Evolutionary conservation across 1,140 invertebrate genomes (phyloP).

Genomic region (Formica selysi): DNA sequence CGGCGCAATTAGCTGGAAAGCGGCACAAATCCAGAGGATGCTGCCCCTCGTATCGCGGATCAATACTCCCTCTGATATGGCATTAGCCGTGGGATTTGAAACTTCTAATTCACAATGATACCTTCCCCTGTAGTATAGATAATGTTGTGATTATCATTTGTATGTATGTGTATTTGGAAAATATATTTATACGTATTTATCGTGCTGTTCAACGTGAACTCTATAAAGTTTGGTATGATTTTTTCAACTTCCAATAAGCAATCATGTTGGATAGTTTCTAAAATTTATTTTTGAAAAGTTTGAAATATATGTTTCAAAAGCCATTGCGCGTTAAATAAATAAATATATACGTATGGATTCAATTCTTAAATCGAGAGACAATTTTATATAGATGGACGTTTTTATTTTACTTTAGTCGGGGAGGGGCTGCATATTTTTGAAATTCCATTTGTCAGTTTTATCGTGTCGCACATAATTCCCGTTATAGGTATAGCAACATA

Average conservation of each 20-base stretch:
- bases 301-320: too few relatives aligned
- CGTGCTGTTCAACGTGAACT: background rate
- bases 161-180: background rate
- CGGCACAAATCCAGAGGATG: slow-evolving; percentile 38
- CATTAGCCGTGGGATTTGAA: slow-evolving; percentile 10
- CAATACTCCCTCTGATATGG: slow-evolving; percentile 27
- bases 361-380: too few relatives aligned
- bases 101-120: slow-evolving; percentile 8
- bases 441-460: background rate
- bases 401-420: background rate
- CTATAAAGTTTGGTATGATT: background rate
- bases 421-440: background rate
- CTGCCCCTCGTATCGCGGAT: slow-evolving; percentile 28
- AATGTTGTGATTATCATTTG: slow-evolving; percentile 21
- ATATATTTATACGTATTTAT: background rate
- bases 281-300: too few relatives aligned
- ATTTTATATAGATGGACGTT: too few relatives aligned
- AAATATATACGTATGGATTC: too few relatives aligned
- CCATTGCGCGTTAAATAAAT: too few relatives aligned
- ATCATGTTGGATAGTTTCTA: too few relatives aligned
- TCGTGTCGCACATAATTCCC: background rate
- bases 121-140: background rate
- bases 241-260: background rate
- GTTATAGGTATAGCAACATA: background rate
- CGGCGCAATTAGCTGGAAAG: slow-evolving; percentile 48